Evolutionary conservation across 1,140 invertebrate species (phyloP), one percentile per base, ranked within the genome.

Genomic region (Euwallacea similis): DNA sequence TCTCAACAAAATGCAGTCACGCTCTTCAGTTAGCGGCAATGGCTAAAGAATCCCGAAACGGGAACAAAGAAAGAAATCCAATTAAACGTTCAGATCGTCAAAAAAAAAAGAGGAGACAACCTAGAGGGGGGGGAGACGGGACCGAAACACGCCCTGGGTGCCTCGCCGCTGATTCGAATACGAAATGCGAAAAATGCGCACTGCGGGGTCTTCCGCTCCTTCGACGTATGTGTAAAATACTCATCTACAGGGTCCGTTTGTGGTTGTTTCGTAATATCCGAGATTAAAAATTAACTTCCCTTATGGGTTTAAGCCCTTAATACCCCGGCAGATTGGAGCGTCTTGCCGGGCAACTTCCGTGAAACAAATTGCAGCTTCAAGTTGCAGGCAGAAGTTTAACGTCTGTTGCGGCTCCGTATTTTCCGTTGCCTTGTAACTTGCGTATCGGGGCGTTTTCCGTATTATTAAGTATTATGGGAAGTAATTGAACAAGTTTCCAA

Each of bases 1-100:
- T 13, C 46, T 13, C 9, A 50, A 50, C 2, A 15, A 56, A n/a
- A n/a, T 56, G 54, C 54, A 56, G 54, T 56, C 54, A 56, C 54
- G 54, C 11, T 50, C 54, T 56, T 56, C 54, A 56, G 54, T 56
- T 15, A 21, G 60, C 55, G 56, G 43, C 6, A 41, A 42, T 68
- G 56, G 55, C 46, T 43, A 68, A 68, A 55, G 60, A 68, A 68
- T 68, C 42, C 66, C n/a, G 55, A 68, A 68, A 68, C 66, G 44
- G 59, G 68, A 70, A 70, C 68, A 70, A 70, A 70, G 68, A 70
- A 70, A 62, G 59, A 70, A 70, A 70, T 70, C 68, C 68, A 70
- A 70, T 70, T 70, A 70, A 70, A 70, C 68, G 68, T 46, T 21
- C 59, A 63, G 68, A 62, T 70, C 68, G 68, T 62, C 68, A 70